phyloP scores from a whole-genome alignment of 2,797 vertebrate genomes.

The Lacerta bilineata region DNA sequence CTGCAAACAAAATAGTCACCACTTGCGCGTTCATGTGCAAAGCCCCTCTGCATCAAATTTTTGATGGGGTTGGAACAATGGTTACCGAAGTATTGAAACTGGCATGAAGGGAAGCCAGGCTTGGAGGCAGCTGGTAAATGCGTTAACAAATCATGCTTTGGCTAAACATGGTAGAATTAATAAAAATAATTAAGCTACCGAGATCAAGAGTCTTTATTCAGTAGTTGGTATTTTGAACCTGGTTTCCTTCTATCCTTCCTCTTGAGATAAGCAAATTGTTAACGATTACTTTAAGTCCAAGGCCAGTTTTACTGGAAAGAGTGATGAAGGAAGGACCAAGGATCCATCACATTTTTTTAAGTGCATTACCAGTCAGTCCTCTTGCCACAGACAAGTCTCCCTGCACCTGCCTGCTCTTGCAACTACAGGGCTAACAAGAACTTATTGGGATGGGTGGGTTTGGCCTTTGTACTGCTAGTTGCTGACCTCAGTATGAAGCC shows the following conservation, averaged over 20 bases:
- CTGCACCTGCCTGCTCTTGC: background rate
- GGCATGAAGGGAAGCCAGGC: conserved; percentile 71
- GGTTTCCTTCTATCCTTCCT: too few relatives aligned
- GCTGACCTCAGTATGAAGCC: background rate
- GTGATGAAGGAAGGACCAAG: too few relatives aligned
- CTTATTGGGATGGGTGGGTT: background rate
- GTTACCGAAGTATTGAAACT: conserved; percentile 86
- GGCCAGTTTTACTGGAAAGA: background rate
- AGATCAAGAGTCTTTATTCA: background rate
- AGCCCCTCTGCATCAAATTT: conserved; percentile 83
- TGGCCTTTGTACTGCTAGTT: background rate
- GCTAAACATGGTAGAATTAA: background rate
- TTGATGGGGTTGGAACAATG: conserved; percentile 84
- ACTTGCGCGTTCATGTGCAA: conserved; percentile 86
- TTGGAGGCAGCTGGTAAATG: background rate
- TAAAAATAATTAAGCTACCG: background rate
- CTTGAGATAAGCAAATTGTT: background rate
- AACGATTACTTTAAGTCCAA: background rate
- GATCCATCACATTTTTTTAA: background rate
- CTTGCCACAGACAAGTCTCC: background rate
- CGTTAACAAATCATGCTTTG: background rate
- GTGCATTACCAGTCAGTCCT: background rate
- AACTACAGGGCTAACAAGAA: too few relatives aligned
- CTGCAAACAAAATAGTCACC: conserved; percentile 84
- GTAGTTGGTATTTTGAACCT: background rate